Evolutionary conservation across 2,797 vertebrate species (phyloP).

Genomic region (Oreonectes daqikongensis): DNA sequence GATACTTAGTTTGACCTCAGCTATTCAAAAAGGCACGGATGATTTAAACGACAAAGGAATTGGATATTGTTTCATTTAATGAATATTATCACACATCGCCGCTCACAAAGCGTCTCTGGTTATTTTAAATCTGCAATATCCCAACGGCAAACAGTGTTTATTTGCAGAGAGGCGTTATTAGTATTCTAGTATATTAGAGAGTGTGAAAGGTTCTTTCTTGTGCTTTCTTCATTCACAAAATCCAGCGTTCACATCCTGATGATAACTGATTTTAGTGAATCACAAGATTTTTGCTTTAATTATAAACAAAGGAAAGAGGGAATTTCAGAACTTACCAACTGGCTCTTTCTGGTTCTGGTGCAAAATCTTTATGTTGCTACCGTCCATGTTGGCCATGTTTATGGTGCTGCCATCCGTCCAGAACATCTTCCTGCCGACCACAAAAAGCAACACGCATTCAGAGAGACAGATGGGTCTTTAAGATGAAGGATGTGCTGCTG

Average conservation of each 20-base stretch:
- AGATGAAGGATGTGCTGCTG: conserved; percentile 26
- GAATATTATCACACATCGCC: background rate
- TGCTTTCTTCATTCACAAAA: conserved; percentile 35
- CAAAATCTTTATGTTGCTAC: conserved; percentile 86
- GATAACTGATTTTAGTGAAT: conserved; percentile 11
- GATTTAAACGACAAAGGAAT: conserved; percentile 9
- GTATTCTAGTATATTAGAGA: conserved; percentile 13
- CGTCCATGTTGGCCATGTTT: conserved; percentile 89
- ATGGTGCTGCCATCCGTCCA: conserved; percentile 88
- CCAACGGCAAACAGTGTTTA: conserved; percentile 30
- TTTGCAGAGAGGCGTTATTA: conserved; percentile 39
- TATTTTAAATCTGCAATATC: conserved; percentile 33
- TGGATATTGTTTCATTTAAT: conserved; percentile 6
- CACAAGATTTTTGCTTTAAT: no score
- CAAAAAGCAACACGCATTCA: conserved; percentile 19
- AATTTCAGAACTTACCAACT: conserved; percentile 74
- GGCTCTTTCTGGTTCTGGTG: conserved; percentile 88
- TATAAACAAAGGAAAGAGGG: background rate
- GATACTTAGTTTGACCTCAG: background rate
- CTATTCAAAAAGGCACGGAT: background rate
- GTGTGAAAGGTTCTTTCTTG: conserved; percentile 21
- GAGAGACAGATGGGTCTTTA: conserved; percentile 8
- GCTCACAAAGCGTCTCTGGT: background rate
- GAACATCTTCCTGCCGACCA: conserved; percentile 81
- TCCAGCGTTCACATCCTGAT: conserved; percentile 16